Evolutionary conservation across 1,140 invertebrate species (phyloP), one percentile per base, ranked within the genome.

Genomic region (Zaprionus gabonicus): DNA sequence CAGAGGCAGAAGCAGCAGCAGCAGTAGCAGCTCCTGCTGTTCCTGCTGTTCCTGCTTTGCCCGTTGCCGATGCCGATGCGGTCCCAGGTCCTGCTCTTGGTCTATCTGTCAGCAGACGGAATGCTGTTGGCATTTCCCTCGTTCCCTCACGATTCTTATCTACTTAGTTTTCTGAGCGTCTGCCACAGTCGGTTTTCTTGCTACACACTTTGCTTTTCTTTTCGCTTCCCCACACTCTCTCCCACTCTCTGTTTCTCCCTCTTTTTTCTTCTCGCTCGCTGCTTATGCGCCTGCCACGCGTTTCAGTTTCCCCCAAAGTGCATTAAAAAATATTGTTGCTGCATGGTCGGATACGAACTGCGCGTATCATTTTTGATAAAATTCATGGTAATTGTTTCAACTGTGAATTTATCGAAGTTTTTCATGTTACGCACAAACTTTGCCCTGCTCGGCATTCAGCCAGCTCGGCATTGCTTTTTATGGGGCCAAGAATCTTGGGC

Each of bases 241-340:
- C 10, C 5, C 46, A 49, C 28, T 49, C 31, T 46, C 34, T 68
- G n/a, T n/a, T 1, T 20, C 20, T 20, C 34, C 31, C 44, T 41
- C 38, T 36, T 23, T 49, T 5, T 27, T 0, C 28, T 9, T 10
- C 9, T 31, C 9, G 15, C 6, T n/a, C 7, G 15, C 25, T 28
- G n/a, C 17, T 41, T 25, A 38, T 36, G 25, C 13, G 36, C 34
- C 31, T 46, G 71, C 71, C 67, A 70, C 72, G 68, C 85, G 81
- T 81, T 90, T 90, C 85, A 80, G 80, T 88, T 88, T 91, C 81
- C 85, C 84, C 84, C 81, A 90, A 88, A 88, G 85, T 90, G 86
- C 85, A 90, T 91, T 91, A 90, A 90, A 90, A 90, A 90, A 90
- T 90, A 91, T 91, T 91, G 86, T 85, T 91, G 86, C 86, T 90